Evolutionary conservation across 2,888 invertebrate species (phyloP), one percentile per base, ranked within the genome.

Genomic region (Periphyllus acericola): DNA sequence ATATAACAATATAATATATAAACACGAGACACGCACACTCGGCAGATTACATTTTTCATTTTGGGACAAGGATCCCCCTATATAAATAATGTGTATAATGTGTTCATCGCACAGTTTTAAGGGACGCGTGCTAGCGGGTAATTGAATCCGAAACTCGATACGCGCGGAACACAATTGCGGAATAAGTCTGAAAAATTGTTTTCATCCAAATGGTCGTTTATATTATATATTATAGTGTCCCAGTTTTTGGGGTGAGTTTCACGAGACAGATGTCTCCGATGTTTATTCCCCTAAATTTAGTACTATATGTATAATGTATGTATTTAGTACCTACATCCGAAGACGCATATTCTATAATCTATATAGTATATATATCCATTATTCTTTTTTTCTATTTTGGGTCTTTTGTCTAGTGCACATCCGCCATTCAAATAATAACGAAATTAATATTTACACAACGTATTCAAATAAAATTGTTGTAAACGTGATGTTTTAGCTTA

Each of bases 101-200:
- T 71, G 34, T 34, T 72, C 34, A 6, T 34, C 34, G 2, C 68
- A 3, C 21, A 1, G 14, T 29, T n/a, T 52, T 55, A 14, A 55
- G 34, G 29, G 60, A 60, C 29, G 19, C 76, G 5, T 52, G 46
- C 78, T 1, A 11, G 17, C n/a, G 80, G 19, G 19, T 36, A 66
- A 66, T 60, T 66, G 80, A 80, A 80, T 66, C 11, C 14, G 36
- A 21, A 36, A 40, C 80, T 5, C 66, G n/a, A 79, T 60, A 78
- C 32, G 60, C 52, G 3, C 25, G 79, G 34, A 75, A 36, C 71
- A 29, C 71, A 17, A 71, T 74, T 21, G n/a, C 40, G 9, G 34
- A 79, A 72, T 34, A 72, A 79, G 55, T 83, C 55, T 74, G 60
- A 83, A 60, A 72, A 75, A 83, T 75, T 29, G 60, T 66, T 83